Percentiles rank a stretch among this genome's conserved stretches.
Conservation (phyloP, 2,113 vertebrate genomes). For the Petroica traversi region DNA sequence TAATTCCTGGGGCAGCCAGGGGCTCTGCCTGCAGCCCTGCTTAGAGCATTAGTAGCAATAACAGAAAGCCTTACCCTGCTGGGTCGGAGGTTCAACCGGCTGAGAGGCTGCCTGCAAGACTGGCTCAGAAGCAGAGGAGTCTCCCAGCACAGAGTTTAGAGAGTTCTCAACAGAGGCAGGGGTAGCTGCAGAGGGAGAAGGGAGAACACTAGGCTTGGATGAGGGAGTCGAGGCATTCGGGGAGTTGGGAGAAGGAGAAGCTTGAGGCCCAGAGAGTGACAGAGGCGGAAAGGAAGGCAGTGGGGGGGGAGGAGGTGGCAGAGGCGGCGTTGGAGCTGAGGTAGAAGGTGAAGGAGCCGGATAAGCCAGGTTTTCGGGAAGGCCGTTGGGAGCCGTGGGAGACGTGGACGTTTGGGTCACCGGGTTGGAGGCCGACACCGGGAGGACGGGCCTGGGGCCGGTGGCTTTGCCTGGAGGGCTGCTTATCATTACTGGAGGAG, state of each 20-base stretch:
- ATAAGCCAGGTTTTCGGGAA: slow-evolving; percentile 71
- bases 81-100: slow-evolving; percentile 80
- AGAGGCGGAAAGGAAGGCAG: slow-evolving; percentile 79
- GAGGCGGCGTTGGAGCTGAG: slow-evolving; percentile 73
- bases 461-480: slow-evolving; percentile 93
- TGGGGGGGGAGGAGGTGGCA: slow-evolving; percentile 75
- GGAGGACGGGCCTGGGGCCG: slow-evolving; percentile 88
- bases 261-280: slow-evolving; percentile 79
- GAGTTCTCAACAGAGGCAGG: slow-evolving; percentile 88
- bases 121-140: slow-evolving; percentile 87
- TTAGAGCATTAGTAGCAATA: slow-evolving; percentile 65
- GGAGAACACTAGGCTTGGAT: slow-evolving; percentile 96
- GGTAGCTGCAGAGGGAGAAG: slow-evolving; percentile 96
- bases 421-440: slow-evolving; percentile 82
- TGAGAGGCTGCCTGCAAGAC: slow-evolving; percentile 84
- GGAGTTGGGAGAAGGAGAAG: slow-evolving; percentile 77
- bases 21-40: slow-evolving; percentile 22
- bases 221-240: slow-evolving; percentile 85
- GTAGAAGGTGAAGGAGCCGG: slow-evolving; percentile 77
- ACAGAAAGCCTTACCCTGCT: slow-evolving; percentile 83
- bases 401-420: slow-evolving; percentile 86
- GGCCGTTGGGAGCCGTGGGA: slow-evolving; percentile 77
- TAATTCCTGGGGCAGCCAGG: neutral
- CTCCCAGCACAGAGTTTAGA: slow-evolving; percentile 91
- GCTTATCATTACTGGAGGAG: slow-evolving; percentile 96